Percentiles rank a stretch among this genome's conserved stretches.
Conservation (phyloP, 1,140 invertebrate species). For the Cyrtorhinus lividipennis region DNA sequence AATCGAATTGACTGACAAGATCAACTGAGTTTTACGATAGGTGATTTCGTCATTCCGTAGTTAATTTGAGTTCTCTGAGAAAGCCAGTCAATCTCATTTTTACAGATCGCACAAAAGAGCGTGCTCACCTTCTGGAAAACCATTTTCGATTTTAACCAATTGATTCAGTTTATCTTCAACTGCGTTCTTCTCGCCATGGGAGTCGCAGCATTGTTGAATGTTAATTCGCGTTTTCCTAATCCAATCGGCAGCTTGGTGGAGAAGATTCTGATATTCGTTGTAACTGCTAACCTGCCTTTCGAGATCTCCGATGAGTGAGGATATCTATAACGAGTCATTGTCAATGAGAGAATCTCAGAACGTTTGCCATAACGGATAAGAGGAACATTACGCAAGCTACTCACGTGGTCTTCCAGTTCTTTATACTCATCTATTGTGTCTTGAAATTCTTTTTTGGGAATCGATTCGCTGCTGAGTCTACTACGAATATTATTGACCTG, state of each 20-base stretch:
- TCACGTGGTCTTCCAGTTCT: conserved; percentile 37
- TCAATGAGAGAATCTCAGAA: neutral
- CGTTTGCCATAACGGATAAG: neutral
- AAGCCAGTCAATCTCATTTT: too few species aligned
- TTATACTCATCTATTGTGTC: conserved; percentile 54
- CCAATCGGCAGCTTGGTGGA: conserved; percentile 73
- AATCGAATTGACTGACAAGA: too few species aligned
- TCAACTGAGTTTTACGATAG: too few species aligned
- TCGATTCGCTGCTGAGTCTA: conserved; percentile 45
- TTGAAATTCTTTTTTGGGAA: conserved; percentile 51
- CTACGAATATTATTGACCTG: conserved; percentile 50
- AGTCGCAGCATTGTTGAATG: conserved; percentile 68
- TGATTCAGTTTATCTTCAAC: conserved; percentile 57
- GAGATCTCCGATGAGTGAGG: conserved; percentile 17
- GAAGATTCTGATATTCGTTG: conserved; percentile 68
- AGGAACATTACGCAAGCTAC: neutral
- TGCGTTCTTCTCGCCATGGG: conserved; percentile 63
- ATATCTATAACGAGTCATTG: neutral
- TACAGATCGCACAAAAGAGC: too few species aligned
- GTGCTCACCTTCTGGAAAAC: conserved; percentile 35
- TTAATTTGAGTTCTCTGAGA: too few species aligned
- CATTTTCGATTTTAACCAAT: conserved; percentile 48
- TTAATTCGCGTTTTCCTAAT: conserved; percentile 67
- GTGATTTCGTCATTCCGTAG: too few species aligned
- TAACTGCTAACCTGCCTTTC: conserved; percentile 74